phyloP scores from a whole-genome alignment of 2,797 vertebrate species.

The Telmatherina bonti region DNA sequence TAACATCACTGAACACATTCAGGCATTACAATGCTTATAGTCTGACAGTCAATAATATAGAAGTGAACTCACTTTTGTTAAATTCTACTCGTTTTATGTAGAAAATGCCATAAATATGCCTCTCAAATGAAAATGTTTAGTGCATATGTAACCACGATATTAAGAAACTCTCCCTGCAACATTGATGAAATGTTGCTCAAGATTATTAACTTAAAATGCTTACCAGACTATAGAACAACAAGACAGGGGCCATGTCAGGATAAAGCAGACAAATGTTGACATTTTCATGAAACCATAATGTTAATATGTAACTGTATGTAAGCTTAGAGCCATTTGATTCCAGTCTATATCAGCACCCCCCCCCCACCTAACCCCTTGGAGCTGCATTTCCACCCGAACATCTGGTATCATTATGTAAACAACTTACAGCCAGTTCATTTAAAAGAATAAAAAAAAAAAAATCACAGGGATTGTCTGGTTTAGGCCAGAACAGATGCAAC shows the following conservation, averaged over 20 bases:
- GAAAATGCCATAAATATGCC: neutral
- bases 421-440: conserved; percentile 31
- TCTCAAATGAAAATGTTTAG: neutral
- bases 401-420: conserved; percentile 62
- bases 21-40: no score
- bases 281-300: conserved; percentile 16
- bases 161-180: neutral
- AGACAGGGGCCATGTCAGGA: neutral
- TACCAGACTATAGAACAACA: neutral
- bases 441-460: no score
- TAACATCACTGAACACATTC: no score
- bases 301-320: conserved; percentile 14
- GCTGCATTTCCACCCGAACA: conserved; percentile 37
- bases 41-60: no score
- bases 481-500: conserved; percentile 10
- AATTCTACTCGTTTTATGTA: neutral
- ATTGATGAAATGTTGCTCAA: neutral
- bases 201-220: neutral
- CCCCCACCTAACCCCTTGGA: neutral
- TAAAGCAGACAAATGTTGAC: neutral
- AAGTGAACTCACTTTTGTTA: neutral
- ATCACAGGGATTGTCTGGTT: conserved; percentile 11
- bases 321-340: conserved; percentile 23
- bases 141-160: neutral
- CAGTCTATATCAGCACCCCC: conserved; percentile 18